Conservation (phyloP, 2,888 invertebrate species). For the Pristionchus arcanus region DNA sequence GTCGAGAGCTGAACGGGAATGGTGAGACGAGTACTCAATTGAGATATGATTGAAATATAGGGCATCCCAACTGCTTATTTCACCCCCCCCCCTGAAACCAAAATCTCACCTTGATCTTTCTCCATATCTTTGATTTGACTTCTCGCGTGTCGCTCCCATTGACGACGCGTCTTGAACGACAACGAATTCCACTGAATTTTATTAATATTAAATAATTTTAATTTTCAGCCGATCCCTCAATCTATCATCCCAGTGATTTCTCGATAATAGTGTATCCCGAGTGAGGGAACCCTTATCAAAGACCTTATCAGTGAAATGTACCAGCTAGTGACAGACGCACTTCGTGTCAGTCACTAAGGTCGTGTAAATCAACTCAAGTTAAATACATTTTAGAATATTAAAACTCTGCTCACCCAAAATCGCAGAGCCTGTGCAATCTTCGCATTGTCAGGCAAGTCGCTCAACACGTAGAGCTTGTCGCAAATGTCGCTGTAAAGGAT, state of each 20-base stretch:
- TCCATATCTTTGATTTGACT: background rate
- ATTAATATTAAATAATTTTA: background rate
- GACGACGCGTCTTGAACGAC: conserved; percentile 21
- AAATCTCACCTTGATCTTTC: background rate
- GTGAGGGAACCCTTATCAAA: background rate
- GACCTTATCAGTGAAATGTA: background rate
- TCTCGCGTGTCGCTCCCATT: conserved; percentile 12
- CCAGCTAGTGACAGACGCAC: background rate
- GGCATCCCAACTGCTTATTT: too few relatives aligned
- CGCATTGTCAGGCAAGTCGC: background rate
- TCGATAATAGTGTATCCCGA: background rate
- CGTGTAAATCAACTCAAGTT: background rate
- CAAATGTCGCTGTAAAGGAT: background rate
- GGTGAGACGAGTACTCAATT: too few relatives aligned
- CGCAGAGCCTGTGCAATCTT: conserved; percentile 24
- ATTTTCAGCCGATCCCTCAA: background rate
- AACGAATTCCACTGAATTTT: conserved; percentile 38
- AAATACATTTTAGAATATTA: background rate
- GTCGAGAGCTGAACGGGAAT: too few relatives aligned
- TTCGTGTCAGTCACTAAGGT: background rate
- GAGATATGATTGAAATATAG: too few relatives aligned
- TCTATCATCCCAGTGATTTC: background rate
- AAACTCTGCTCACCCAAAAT: background rate
- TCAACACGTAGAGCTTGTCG: background rate
- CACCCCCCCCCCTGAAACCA: too few relatives aligned